Evolutionary conservation across 2,797 vertebrate genomes (phyloP), one percentile per base, ranked within the genome.

Genomic region (Danio albolineatus): DNA sequence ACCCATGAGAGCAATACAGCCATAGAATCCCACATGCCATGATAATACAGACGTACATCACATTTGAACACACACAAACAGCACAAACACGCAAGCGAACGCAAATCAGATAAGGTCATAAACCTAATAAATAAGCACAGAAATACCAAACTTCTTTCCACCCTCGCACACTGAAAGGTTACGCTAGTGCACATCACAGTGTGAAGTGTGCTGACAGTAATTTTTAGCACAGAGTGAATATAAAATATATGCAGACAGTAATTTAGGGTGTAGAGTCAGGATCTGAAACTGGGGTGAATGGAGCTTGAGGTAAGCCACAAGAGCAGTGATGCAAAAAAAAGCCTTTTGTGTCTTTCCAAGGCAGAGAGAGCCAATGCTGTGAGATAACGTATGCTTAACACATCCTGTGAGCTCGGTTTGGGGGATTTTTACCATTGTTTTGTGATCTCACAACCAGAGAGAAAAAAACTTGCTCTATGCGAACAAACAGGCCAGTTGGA

Each of bases 221-320:
- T 89, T 88, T 89, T 87, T 85, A 82, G 87, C 83, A 87, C 73
- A 71, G 86, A 80, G 86, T 87, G 86, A 88, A 90, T 85, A 89
- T 88, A 86, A 91, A 87, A 86, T 86, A 85, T 85, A 89, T 73
- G 80, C 85, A 89, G 89, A 86, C 86, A 83, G 87, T 90, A 87
- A 89, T 91, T 87, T 89, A 85, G 87, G 77, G 85, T 84, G 84
- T 74, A 70, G 83, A 76, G 78, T 66, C 64, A 39, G 57, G 78
- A 86, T 86, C 84, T 83, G 85, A 87, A 85, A 80, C 77, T 66
- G 78, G 43, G 88, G 84, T 72, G 82, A 85, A 77, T 59, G 79
- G 70, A 79, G 61, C 74, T 89, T 92, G 91, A 91, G 91, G 91
- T 91, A 87, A 91, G 83, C 87, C 92, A 90, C 90, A 91, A 88